Evolutionary conservation across 92 coral and sea anemone genomes (phyloP).

Genomic region (Palythoa heliodiscus): DNA sequence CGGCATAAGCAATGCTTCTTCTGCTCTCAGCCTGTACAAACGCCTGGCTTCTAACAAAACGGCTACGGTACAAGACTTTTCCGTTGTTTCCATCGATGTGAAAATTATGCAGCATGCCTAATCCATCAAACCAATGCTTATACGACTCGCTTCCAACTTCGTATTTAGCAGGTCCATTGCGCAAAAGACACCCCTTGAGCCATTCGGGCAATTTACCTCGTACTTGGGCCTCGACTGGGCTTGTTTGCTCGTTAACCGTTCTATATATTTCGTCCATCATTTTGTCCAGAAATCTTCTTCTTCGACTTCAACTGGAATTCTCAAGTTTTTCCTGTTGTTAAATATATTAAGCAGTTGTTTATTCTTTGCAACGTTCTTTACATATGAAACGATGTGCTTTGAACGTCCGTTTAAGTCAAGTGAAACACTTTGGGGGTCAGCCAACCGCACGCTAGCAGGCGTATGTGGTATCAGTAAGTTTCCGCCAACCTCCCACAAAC

Average conservation of each 20-base stretch:
- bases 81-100: conserved; percentile 75
- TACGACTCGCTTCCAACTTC: conserved; percentile 86
- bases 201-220: conserved; percentile 81
- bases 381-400: neutral
- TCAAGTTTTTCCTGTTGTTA: neutral
- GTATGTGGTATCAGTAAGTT: neutral
- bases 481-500: neutral
- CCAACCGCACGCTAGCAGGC: neutral
- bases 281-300: neutral
- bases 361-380: neutral
- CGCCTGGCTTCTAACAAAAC: conserved; percentile 87
- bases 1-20: conserved; percentile 85
- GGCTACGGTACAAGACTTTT: conserved; percentile 84
- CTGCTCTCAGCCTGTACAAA: conserved; percentile 73
- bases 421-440: neutral
- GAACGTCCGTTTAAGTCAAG: neutral
- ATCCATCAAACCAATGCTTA: conserved; percentile 99
- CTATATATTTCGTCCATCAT: conserved; percentile 91
- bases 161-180: conserved; percentile 97
- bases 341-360: neutral
- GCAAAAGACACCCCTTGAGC: conserved; percentile 88
- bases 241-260: conserved; percentile 82
- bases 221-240: conserved; percentile 75
- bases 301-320: neutral
- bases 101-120: conserved; percentile 89